These are phyloP conservation scores for Hippocampus mohnikei DNA, from an alignment of 2,113 vertebrate genomes.

Conservation along the genomic window DNA sequence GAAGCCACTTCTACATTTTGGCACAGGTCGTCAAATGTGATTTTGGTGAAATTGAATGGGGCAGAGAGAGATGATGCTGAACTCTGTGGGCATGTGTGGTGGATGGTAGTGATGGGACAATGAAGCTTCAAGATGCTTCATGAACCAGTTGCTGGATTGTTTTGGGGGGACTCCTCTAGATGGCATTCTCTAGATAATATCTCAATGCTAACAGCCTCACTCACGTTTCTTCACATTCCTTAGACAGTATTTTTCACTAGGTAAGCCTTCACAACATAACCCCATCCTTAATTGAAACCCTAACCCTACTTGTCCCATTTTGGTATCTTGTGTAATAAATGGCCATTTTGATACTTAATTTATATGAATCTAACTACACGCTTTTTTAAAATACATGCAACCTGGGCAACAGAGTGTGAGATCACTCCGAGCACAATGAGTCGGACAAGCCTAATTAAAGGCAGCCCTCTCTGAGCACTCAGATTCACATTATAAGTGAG, in stretches of 20 bases:
- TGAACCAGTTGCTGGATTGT: too few species aligned
- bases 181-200: too few species aligned
- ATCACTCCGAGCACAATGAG: constrained; percentile 13
- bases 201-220: too few species aligned
- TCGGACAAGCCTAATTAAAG: constrained; percentile 33
- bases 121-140: too few species aligned
- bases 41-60: too few species aligned
- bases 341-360: neutral
- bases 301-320: neutral
- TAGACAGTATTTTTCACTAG: neutral
- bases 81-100: too few species aligned
- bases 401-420: neutral
- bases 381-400: neutral
- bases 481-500: constrained; percentile 40
- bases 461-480: constrained; percentile 23
- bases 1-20: too few species aligned
- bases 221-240: neutral
- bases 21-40: too few species aligned
- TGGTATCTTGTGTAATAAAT: neutral
- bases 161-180: too few species aligned
- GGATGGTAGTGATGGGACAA: too few species aligned
- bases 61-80: too few species aligned
- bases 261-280: neutral
- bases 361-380: too few species aligned
- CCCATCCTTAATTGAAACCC: neutral